Conservation (phyloP, 2,113 vertebrate genomes). For the Lethenteron reissneri region DNA sequence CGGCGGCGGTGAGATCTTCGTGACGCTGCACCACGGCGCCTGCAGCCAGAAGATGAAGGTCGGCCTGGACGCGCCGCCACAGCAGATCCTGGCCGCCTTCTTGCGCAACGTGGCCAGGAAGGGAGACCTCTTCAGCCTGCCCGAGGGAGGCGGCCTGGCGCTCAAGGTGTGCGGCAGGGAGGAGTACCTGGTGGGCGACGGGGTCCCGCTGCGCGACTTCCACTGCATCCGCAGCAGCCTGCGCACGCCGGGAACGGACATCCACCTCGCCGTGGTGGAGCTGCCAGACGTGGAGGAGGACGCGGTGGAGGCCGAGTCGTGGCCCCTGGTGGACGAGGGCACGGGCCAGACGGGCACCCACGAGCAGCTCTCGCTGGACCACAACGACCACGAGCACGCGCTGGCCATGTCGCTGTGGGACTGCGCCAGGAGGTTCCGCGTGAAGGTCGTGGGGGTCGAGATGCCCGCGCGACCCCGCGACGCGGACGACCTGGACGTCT, state of each 20-base stretch:
- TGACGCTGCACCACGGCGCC: slow-evolving; percentile 20
- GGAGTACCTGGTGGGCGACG: slow-evolving; percentile 26
- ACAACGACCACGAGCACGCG: slow-evolving; percentile 28
- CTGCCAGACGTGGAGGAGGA: slow-evolving; percentile 18
- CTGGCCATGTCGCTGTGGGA: slow-evolving; percentile 37
- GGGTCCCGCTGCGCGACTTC: slow-evolving; percentile 19
- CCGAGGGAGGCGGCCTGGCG: slow-evolving; percentile 16
- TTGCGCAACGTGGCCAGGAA: slow-evolving; percentile 14
- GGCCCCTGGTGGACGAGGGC: slow-evolving; percentile 27
- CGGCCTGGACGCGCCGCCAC: slow-evolving; percentile 14
- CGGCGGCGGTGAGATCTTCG: slow-evolving; percentile 15
- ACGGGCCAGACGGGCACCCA: slow-evolving; percentile 28
- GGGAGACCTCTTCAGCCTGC: not conserved
- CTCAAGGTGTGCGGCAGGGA: slow-evolving; percentile 32
- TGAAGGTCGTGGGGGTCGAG: slow-evolving; percentile 35
- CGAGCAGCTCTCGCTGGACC: slow-evolving; percentile 23
- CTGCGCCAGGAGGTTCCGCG: slow-evolving; percentile 26
- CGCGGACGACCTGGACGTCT: slow-evolving; percentile 16
- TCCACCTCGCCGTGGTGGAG: slow-evolving; percentile 23
- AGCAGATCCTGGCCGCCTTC: slow-evolving; percentile 16
- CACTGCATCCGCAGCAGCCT: slow-evolving; percentile 30
- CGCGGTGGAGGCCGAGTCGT: slow-evolving; percentile 18
- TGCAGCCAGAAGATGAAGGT: slow-evolving; percentile 19
- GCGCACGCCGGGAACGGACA: slow-evolving; percentile 18
- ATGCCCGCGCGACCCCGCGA: slow-evolving; percentile 22